Percentiles rank a stretch among this genome's conserved stretches.
These are phyloP conservation scores for Reticulitermes lucifugus DNA, from an alignment of 2,888 invertebrate species.

Conservation along the genomic window DNA sequence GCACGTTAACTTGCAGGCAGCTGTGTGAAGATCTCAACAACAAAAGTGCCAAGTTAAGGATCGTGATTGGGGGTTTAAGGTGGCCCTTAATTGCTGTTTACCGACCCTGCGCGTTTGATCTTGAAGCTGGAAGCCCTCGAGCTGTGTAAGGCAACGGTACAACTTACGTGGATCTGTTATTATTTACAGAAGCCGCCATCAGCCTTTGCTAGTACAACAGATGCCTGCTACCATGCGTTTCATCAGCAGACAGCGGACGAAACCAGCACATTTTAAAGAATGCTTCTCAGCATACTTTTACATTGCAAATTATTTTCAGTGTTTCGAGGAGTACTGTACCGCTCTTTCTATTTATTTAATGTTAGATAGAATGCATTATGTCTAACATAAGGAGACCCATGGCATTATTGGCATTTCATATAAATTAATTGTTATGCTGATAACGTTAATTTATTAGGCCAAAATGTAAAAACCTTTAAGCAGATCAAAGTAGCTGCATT, in stretches of 20 bases:
- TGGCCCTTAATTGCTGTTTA: constrained; percentile 51
- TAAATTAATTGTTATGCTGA: too few relatives aligned
- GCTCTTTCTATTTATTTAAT: too few relatives aligned
- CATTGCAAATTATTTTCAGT: too few relatives aligned
- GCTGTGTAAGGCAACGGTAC: neutral
- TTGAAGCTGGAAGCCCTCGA: constrained; percentile 39
- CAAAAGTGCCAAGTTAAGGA: constrained; percentile 40
- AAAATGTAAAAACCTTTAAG: too few relatives aligned
- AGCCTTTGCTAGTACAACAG: constrained; percentile 12
- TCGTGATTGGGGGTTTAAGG: constrained; percentile 51
- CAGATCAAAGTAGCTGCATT: too few relatives aligned
- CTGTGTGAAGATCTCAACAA: constrained; percentile 8
- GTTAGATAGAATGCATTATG: too few relatives aligned
- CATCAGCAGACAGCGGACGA: neutral
- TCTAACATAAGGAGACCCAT: too few relatives aligned
- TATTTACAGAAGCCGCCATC: constrained; percentile 41
- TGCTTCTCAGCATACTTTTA: too few relatives aligned
- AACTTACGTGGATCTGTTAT: constrained; percentile 34
- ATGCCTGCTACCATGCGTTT: neutral
- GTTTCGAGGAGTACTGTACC: too few relatives aligned
- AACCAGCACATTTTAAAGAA: too few relatives aligned
- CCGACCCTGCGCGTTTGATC: constrained; percentile 43
- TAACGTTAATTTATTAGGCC: too few relatives aligned
- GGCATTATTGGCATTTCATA: too few relatives aligned
- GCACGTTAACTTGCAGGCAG: neutral